phyloP scores from a whole-genome alignment of 2,888 invertebrate genomes.

The Scaptodrosophila latifasciaeformis region DNA sequence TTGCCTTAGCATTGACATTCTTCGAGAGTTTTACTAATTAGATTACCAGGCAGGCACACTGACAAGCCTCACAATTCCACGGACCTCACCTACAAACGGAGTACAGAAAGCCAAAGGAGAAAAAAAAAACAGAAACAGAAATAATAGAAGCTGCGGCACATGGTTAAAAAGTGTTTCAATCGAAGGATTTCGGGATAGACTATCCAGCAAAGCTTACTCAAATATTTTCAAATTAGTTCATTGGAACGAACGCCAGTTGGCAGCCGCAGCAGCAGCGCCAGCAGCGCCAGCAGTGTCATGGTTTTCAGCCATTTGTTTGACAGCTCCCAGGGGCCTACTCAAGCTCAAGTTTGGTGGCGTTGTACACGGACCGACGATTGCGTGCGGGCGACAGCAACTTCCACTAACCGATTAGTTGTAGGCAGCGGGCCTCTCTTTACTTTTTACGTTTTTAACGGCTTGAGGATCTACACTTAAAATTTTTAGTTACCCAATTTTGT shows the following conservation, averaged over 20 bases:
- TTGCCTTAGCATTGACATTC: conserved; percentile 28
- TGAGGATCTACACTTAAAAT: no score
- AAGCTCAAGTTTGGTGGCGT: conserved; percentile 49
- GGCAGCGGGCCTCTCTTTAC: no score
- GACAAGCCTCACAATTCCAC: neutral
- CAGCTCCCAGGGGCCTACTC: conserved; percentile 66
- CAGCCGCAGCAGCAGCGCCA: conserved; percentile 28
- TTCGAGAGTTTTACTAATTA: conserved; percentile 56
- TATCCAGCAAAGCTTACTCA: no score
- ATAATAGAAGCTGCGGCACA: conserved; percentile 2
- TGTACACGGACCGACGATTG: conserved; percentile 58
- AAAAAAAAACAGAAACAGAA: neutral
- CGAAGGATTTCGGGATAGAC: no score
- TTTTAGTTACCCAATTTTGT: no score
- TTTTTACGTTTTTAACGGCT: no score
- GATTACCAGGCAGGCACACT: conserved; percentile 27
- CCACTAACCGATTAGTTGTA: no score
- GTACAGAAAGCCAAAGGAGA: neutral
- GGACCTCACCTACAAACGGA: neutral
- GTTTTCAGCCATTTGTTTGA: conserved; percentile 50
- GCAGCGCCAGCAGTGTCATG: neutral
- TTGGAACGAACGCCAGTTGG: conserved; percentile 19
- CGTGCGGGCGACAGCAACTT: conserved; percentile 12
- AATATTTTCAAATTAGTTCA: conserved; percentile 33
- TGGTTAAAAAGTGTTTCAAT: no score